Evolutionary conservation across 2,888 invertebrate species (phyloP).

Genomic region (Escarpia spicata): DNA sequence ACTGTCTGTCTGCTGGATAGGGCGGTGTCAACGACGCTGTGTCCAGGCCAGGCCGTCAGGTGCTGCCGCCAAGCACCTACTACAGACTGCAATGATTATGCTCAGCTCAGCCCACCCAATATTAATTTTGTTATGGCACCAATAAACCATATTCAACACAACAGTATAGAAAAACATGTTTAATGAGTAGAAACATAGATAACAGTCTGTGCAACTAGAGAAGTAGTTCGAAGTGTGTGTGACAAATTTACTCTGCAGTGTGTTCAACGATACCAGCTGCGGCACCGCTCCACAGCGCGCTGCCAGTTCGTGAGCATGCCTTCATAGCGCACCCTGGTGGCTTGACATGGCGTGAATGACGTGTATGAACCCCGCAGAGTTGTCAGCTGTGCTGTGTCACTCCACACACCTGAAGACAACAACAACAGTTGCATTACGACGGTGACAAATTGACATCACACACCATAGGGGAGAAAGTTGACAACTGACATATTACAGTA

Average conservation of each 20-base stretch:
- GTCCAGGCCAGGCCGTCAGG: too few relatives aligned
- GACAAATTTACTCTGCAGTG: not conserved
- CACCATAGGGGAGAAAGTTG: too few relatives aligned
- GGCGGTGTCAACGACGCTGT: too few relatives aligned
- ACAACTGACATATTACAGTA: too few relatives aligned
- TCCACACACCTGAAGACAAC: constrained; percentile 76
- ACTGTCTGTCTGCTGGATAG: too few relatives aligned
- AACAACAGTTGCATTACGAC: too few relatives aligned
- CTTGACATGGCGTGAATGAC: constrained; percentile 70
- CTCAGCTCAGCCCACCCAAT: too few relatives aligned
- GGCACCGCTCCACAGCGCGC: constrained; percentile 71
- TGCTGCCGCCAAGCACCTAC: too few relatives aligned
- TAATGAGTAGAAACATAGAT: constrained; percentile 5
- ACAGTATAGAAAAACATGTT: not conserved
- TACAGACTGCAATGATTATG: too few relatives aligned
- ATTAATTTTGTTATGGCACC: too few relatives aligned
- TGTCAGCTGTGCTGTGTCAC: constrained; percentile 74
- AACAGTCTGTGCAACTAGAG: not conserved
- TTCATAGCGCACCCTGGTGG: constrained; percentile 50
- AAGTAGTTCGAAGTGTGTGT: not conserved
- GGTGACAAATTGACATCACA: too few relatives aligned
- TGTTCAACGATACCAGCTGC: constrained; percentile 70
- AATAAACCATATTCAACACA: too few relatives aligned
- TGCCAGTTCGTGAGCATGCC: constrained; percentile 70
- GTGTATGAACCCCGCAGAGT: constrained; percentile 72